phyloP scores from a whole-genome alignment of 2,113 vertebrate species.

The Serinus canaria region DNA sequence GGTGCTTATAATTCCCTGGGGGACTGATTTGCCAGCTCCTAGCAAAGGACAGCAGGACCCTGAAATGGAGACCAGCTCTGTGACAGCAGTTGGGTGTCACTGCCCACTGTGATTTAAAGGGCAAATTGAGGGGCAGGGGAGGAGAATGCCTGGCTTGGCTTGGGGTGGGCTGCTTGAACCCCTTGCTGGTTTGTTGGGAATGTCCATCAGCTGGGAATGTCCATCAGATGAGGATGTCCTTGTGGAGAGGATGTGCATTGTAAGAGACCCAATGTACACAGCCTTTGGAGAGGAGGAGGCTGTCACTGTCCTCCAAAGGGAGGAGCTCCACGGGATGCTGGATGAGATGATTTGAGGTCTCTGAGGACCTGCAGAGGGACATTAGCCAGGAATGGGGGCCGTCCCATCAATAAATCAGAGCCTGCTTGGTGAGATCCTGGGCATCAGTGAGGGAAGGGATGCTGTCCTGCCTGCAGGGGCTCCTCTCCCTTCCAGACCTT shows the following conservation, averaged over 20 bases:
- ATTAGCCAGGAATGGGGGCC: accelerated
- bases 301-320: background rate
- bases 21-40: constrained; percentile 65
- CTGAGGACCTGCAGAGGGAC: background rate
- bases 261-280: accelerated
- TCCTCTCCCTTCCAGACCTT: background rate
- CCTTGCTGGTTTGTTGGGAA: background rate
- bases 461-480: background rate
- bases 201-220: background rate
- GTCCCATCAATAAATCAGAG: background rate
- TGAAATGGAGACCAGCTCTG: constrained; percentile 67
- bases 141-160: background rate
- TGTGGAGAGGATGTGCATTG: no score
- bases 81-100: constrained; percentile 37
- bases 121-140: background rate
- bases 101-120: constrained; percentile 44
- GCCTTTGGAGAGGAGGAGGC: background rate
- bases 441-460: no score
- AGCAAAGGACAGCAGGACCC: constrained; percentile 57
- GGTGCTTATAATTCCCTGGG: constrained; percentile 62
- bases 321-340: background rate
- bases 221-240: background rate
- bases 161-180: background rate
- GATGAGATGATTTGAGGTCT: background rate
- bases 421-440: background rate